A percentile compares a stretch with the other conserved stretches of the same genome.
Evolutionary conservation across 2,888 invertebrate genomes (phyloP).

Genomic region (Ichneumoninae sp.): DNA sequence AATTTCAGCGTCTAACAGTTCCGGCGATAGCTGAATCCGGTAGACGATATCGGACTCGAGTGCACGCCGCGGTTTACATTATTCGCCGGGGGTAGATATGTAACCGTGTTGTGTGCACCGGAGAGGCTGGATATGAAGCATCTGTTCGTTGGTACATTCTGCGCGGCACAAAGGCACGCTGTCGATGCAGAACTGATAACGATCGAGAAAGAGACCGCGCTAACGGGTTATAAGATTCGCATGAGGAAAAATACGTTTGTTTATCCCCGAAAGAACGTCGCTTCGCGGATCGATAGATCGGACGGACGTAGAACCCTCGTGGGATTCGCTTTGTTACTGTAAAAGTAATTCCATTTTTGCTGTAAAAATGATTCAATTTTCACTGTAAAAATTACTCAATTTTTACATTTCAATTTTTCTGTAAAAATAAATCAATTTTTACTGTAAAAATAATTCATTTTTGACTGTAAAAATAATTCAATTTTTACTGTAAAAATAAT

Average conservation of each 20-base stretch:
- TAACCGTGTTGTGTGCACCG: neutral
- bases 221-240: neutral
- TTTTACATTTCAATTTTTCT: too few relatives aligned
- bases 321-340: neutral
- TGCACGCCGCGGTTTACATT: conserved; percentile 40
- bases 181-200: conserved; percentile 34
- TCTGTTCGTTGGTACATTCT: conserved; percentile 10
- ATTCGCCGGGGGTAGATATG: conserved; percentile 19
- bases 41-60: conserved; percentile 27
- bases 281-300: neutral
- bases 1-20: conserved; percentile 26
- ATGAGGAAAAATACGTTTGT: neutral
- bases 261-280: neutral
- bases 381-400: neutral
- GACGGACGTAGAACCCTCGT: neutral
- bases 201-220: neutral
- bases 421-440: too few relatives aligned
- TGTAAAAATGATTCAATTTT: neutral
- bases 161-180: neutral
- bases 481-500: too few relatives aligned
- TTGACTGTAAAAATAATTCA: neutral
- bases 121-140: conserved; percentile 18
- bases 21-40: conserved; percentile 31
- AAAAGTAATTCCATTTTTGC: too few relatives aligned
- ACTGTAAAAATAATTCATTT: neutral